Conservation (phyloP, 2,888 invertebrate species). For the Pseudococcus viburni region DNA sequence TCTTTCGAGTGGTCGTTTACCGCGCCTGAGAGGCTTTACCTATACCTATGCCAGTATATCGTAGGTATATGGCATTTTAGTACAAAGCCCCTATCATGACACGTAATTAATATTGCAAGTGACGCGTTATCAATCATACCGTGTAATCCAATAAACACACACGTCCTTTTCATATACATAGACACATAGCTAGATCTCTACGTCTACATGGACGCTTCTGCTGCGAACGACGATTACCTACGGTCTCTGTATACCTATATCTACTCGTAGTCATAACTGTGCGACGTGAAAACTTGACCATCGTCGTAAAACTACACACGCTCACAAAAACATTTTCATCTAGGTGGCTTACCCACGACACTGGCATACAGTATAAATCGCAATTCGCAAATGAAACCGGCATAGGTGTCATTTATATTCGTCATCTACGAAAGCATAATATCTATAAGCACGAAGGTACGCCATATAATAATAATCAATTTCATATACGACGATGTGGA, state of each 20-base stretch:
- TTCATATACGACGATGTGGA: not conserved
- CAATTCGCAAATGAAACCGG: constrained; percentile 25
- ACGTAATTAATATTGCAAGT: constrained; percentile 52
- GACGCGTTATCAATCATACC: constrained; percentile 55
- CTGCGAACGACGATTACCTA: constrained; percentile 17
- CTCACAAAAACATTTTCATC: not conserved
- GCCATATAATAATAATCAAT: not conserved
- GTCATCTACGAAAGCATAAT: constrained; percentile 21
- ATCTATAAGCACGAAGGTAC: not conserved
- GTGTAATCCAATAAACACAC: constrained; percentile 52
- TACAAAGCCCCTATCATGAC: constrained; percentile 31
- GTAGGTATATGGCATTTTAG: constrained; percentile 7
- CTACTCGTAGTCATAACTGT: not conserved
- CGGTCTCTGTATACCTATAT: not conserved
- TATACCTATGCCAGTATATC: not conserved
- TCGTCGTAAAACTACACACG: not conserved
- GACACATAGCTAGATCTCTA: too few species aligned
- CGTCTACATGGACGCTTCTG: not conserved
- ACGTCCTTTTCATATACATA: constrained; percentile 8
- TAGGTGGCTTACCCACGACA: not conserved
- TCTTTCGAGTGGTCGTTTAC: not conserved
- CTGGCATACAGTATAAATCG: not conserved
- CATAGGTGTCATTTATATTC: constrained; percentile 11
- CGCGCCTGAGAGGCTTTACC: not conserved
- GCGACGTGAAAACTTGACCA: constrained; percentile 1